Conservation (phyloP, 1,140 invertebrate genomes). For the Agraylea sexmaculata region DNA sequence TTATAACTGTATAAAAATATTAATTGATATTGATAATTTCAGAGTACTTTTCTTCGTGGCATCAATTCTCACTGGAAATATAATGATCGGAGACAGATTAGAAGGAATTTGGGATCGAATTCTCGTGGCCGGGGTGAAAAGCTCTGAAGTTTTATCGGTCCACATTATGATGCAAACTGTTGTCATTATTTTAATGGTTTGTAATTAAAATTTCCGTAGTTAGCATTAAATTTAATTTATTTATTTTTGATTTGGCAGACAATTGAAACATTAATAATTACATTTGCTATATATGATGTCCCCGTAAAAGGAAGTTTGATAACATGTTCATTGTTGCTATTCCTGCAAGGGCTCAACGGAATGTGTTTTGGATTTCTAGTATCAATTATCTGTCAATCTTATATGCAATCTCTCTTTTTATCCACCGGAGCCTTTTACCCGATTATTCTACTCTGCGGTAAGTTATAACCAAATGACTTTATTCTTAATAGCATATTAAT, state of each 20-base stretch:
- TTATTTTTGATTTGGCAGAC: conserved; percentile 24
- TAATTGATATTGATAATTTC: conserved; percentile 15
- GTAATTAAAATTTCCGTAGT: conserved; percentile 13
- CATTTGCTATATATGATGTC: conserved; percentile 33
- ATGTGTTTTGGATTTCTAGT: conserved; percentile 60
- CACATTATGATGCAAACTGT: conserved; percentile 64
- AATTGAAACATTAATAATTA: conserved; percentile 31
- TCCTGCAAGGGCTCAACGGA: conserved; percentile 39
- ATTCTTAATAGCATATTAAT: neutral
- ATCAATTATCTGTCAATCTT: conserved; percentile 63
- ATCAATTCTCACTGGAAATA: conserved; percentile 61
- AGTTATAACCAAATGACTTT: conserved; percentile 22
- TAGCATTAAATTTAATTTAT: neutral
- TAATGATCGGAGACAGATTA: conserved; percentile 69
- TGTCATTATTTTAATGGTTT: conserved; percentile 66
- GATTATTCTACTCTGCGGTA: conserved; percentile 71
- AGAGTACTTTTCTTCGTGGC: conserved; percentile 73
- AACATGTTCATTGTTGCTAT: conserved; percentile 28
- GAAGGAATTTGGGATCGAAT: conserved; percentile 69
- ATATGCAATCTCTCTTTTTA: conserved; percentile 70
- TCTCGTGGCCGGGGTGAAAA: conserved; percentile 54
- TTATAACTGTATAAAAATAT: conserved; percentile 2
- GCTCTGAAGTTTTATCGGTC: conserved; percentile 46
- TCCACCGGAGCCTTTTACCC: conserved; percentile 80
- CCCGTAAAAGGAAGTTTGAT: conserved; percentile 31